A percentile compares a stretch with the other conserved stretches of the same genome.
Conservation (phyloP, 2,797 vertebrate genomes). For the Taeniopygia guttata region DNA sequence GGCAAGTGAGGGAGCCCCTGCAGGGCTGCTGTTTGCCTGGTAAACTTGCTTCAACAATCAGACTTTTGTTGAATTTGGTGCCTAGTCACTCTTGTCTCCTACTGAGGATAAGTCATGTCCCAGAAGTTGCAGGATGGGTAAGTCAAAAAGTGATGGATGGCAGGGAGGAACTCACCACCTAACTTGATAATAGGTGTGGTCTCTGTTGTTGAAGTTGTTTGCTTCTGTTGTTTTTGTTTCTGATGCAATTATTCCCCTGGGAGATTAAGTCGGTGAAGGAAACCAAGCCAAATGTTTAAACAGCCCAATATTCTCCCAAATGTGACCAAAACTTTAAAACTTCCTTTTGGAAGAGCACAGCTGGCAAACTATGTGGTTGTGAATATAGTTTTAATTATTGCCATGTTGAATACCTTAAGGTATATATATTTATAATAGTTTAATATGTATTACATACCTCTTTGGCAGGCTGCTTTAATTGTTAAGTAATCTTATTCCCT, state of each 20-base stretch:
- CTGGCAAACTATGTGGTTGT: background rate
- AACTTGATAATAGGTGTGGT: background rate
- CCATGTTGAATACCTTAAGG: background rate
- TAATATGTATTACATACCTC: background rate
- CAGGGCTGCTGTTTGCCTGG: background rate
- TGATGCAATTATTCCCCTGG: background rate
- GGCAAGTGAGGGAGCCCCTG: background rate
- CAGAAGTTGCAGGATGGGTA: background rate
- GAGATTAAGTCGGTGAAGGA: background rate
- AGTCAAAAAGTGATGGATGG: background rate
- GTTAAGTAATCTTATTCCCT: background rate
- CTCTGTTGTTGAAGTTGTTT: background rate
- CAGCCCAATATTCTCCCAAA: background rate
- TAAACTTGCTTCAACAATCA: background rate
- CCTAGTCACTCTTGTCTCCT: background rate
- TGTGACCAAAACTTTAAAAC: background rate
- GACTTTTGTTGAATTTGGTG: background rate
- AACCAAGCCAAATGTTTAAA: background rate
- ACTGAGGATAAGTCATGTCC: background rate
- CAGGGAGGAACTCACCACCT: background rate
- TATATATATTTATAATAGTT: background rate
- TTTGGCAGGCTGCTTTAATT: background rate
- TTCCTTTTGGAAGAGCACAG: background rate
- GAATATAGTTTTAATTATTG: background rate
- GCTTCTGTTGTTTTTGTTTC: background rate